phyloP scores from a whole-genome alignment of 1,140 invertebrate species.

The Hylaeus volcanicus region DNA sequence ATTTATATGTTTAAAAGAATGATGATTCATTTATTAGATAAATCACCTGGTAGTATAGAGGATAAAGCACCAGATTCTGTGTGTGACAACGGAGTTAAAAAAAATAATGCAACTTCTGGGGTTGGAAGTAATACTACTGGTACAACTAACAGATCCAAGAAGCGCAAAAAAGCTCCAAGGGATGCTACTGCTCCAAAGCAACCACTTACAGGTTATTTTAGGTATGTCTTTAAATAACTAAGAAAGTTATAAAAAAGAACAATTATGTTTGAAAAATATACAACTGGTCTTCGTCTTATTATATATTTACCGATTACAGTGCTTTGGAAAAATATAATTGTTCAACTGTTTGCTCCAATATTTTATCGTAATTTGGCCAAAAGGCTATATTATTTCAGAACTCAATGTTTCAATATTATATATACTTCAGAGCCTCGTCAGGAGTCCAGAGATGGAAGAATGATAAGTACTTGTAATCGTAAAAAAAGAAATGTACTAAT shows the following conservation, averaged over 20 bases:
- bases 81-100: conserved; percentile 68
- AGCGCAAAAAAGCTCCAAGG: conserved; percentile 84
- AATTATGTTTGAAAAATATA: no score
- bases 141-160: conserved; percentile 81
- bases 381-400: no score
- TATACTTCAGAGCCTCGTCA: no score
- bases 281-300: no score
- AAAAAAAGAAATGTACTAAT: no score
- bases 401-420: no score
- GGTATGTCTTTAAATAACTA: conserved; percentile 50
- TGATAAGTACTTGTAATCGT: no score
- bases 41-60: conserved; percentile 65
- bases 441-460: no score
- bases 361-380: no score
- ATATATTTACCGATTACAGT: no score
- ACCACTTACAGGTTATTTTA: conserved; percentile 85
- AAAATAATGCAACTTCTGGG: conserved; percentile 57
- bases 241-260: not conserved
- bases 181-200: conserved; percentile 87
- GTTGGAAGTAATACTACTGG: conserved; percentile 58
- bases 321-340: no score
- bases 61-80: conserved; percentile 69
- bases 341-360: no score
- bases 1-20: conserved; percentile 19
- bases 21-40: conserved; percentile 48